Conservation (phyloP, 1,140 invertebrate genomes). For the Diorhabda sublineata region DNA sequence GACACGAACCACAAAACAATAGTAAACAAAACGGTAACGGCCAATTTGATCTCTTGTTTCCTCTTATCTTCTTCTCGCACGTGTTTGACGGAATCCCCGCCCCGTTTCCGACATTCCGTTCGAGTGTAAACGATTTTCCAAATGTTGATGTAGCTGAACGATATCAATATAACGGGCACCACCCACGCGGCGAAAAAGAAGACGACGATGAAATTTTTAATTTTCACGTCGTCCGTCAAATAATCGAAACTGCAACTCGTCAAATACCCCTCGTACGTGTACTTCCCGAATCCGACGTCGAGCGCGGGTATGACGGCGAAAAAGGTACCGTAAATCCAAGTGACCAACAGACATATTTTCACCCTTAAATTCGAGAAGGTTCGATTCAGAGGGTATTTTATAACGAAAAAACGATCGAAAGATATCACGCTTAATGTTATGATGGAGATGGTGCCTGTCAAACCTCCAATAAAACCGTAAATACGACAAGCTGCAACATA, state of each 20-base stretch:
- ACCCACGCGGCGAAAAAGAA: slow-evolving; percentile 68
- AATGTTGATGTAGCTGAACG: slow-evolving; percentile 68
- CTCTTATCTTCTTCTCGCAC: slow-evolving; percentile 60
- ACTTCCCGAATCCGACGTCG: slow-evolving; percentile 63
- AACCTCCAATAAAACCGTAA: slow-evolving; percentile 68
- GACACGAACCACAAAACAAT: slow-evolving; percentile 68
- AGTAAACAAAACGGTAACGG: slow-evolving; percentile 60
- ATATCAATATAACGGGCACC: slow-evolving; percentile 63
- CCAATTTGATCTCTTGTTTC: slow-evolving; percentile 63
- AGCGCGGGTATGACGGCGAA: slow-evolving; percentile 66
- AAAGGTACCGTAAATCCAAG: slow-evolving; percentile 68
- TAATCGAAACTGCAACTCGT: slow-evolving; percentile 82
- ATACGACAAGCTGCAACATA: slow-evolving; percentile 59
- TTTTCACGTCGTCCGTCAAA: slow-evolving; percentile 54
- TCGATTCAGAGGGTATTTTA: slow-evolving; percentile 66
- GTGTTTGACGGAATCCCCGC: slow-evolving; percentile 51
- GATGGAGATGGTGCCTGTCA: slow-evolving; percentile 68
- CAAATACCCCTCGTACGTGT: slow-evolving; percentile 73
- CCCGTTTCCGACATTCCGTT: not conserved
- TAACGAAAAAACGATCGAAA: slow-evolving; percentile 66
- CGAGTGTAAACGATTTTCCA: slow-evolving; percentile 55
- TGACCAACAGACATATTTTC: slow-evolving; percentile 57
- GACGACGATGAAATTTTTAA: slow-evolving; percentile 60
- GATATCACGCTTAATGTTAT: slow-evolving; percentile 66
- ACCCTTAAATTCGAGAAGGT: slow-evolving; percentile 58